A percentile compares a stretch with the other conserved stretches of the same genome.
These are phyloP conservation scores for Spilosoma lubricipeda DNA, from an alignment of 2,888 invertebrate genomes.

Conservation along the genomic window DNA sequence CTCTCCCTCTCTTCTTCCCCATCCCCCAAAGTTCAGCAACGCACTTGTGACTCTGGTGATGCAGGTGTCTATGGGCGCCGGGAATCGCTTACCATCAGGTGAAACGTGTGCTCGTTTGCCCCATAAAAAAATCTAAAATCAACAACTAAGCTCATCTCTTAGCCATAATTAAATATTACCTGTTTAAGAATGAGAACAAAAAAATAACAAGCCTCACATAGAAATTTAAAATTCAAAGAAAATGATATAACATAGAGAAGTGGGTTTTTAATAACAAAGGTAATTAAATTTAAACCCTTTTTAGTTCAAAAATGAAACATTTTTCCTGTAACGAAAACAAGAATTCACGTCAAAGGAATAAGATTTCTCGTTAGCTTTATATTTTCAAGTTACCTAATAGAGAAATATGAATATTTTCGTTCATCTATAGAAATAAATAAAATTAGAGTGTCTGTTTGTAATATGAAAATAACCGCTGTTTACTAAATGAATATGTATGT, in stretches of 20 bases:
- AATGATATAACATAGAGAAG: background rate
- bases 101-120: too few relatives aligned
- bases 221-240: background rate
- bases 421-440: background rate
- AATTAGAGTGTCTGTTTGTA: too few relatives aligned
- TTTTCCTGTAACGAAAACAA: background rate
- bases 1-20: too few relatives aligned
- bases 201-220: background rate
- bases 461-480: too few relatives aligned
- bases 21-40: too few relatives aligned
- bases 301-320: background rate
- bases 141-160: too few relatives aligned
- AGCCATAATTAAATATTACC: background rate
- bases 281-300: constrained; percentile 10
- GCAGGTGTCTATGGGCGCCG: too few relatives aligned
- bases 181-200: background rate
- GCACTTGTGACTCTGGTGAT: too few relatives aligned
- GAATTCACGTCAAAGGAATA: background rate
- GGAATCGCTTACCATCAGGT: too few relatives aligned
- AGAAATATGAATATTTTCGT: background rate
- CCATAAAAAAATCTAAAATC: too few relatives aligned
- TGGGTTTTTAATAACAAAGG: background rate
- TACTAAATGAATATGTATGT: too few relatives aligned
- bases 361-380: background rate
- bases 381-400: background rate